These are phyloP conservation scores for Volucella zonaria DNA, from an alignment of 2,888 invertebrate genomes.

Conservation along the genomic window DNA sequence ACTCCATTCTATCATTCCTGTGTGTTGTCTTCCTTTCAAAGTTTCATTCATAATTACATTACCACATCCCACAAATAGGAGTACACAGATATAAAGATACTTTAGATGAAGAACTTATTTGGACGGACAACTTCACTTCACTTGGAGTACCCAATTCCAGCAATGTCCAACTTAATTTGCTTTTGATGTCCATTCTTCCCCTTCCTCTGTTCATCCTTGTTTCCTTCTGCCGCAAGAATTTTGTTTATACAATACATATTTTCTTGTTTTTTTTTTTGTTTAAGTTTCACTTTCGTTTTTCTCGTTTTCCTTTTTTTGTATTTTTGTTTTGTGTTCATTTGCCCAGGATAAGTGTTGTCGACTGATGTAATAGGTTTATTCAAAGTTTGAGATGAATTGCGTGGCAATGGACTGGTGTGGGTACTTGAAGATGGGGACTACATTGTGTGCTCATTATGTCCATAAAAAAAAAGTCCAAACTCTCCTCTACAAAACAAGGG, in stretches of 20 bases:
- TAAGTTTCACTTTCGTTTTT: constrained; percentile 20
- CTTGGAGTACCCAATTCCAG: constrained; percentile 31
- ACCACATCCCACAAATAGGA: constrained; percentile 15
- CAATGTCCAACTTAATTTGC: constrained; percentile 35
- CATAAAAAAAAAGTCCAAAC: background rate
- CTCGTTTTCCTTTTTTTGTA: constrained; percentile 2
- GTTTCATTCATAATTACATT: constrained; percentile 35
- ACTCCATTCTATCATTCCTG: background rate
- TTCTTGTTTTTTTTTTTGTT: background rate
- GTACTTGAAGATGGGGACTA: background rate
- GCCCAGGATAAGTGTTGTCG: constrained; percentile 41
- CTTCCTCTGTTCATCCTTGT: constrained; percentile 1
- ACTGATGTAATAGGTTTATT: constrained; percentile 50
- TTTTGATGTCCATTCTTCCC: constrained; percentile 36
- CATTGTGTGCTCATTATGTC: background rate
- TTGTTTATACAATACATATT: no score
- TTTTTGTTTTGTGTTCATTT: constrained; percentile 37
- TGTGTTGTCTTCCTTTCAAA: background rate
- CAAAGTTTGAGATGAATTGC: constrained; percentile 44
- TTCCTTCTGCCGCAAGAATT: background rate
- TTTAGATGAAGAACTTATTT: constrained; percentile 34
- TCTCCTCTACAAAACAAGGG: background rate
- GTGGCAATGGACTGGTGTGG: background rate
- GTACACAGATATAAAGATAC: constrained; percentile 8
- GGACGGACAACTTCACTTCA: constrained; percentile 30